Conservation (phyloP, 2,888 invertebrate species). For the Callosobruchus maculatus region DNA sequence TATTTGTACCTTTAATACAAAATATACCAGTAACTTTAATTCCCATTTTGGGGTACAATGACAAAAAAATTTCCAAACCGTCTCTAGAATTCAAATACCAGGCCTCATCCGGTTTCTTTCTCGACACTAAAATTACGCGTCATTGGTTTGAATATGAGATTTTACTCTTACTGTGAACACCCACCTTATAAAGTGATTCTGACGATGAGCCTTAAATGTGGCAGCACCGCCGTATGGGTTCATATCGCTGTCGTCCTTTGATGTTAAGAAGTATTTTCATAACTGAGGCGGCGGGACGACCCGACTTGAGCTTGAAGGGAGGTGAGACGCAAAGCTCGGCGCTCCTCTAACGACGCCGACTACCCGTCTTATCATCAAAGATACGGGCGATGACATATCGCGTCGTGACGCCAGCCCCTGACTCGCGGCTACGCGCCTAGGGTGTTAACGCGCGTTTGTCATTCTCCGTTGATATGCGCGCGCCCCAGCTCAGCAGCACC, state of each 20-base stretch:
- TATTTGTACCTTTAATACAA: too few relatives aligned
- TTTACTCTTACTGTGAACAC: too few relatives aligned
- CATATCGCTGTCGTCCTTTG: background rate
- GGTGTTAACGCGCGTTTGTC: background rate
- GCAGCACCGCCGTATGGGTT: background rate
- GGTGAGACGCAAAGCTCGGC: background rate
- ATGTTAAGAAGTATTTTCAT: background rate
- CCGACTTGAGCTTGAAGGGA: background rate
- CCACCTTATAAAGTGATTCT: too few relatives aligned
- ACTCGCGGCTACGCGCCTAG: background rate
- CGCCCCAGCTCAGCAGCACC: background rate
- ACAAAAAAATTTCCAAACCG: too few relatives aligned
- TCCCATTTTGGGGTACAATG: too few relatives aligned
- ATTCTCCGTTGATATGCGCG: background rate
- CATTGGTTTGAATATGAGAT: too few relatives aligned
- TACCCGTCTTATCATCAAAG: background rate
- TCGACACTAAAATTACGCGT: too few relatives aligned
- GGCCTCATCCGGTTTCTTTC: too few relatives aligned
- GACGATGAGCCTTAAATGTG: too few relatives aligned
- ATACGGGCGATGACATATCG: background rate
- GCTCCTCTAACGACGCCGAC: too few relatives aligned
- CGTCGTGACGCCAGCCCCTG: background rate
- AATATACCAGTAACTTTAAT: too few relatives aligned
- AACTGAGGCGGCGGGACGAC: background rate
- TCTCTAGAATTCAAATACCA: too few relatives aligned